Evolutionary conservation across 2,888 invertebrate species (phyloP), one percentile per base, ranked within the genome.

Genomic region (Pterostichus niger): DNA sequence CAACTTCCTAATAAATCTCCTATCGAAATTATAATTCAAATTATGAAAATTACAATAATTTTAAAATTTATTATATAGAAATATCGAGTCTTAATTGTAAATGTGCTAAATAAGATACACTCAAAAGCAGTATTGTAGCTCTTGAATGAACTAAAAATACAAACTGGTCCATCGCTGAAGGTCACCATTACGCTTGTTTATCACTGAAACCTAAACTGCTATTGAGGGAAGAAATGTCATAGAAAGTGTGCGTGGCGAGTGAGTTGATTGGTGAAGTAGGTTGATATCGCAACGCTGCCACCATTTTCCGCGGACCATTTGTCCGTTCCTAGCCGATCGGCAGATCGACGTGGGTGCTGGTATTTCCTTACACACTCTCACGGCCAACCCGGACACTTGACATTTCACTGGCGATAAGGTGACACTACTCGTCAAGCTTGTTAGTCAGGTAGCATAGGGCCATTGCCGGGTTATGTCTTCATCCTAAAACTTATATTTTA

Each of bases 261-360:
- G 33, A 24, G 64, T 10, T 4, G 11, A 13, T 49, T 6, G 11
- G 10, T 49, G 13, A 35, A 35, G 13, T 49, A 9, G 49, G 49
- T 5, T 49, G n/a, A 10, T 49, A 56, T 56, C 17, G 40, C 68
- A 11, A 0, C 44, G 68, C 68, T 71, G 68, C 68, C 68, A 71
- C 68, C 68, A 71, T 71, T 71, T 46, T 71, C 68, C 44, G 44
- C 68, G 44, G 68, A 44, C 68, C 68, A 71, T 71, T 71, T 71
- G 68, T 71, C 68, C 64, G n/a, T 4, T 35, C n/a, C 64, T 35
- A 13, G 64, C 35, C 64, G 13, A 64, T 64, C 31, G 35, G 5
- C 31, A 31, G 59, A 24, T 59, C 59, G 24, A 59, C 17, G 59
- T 24, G 24, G n/a, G 31, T 11, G 35, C 35, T 71, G 44, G 13